A percentile compares a stretch with the other conserved stretches of the same genome.
phyloP scores from a whole-genome alignment of 2,113 vertebrate species.

The Microcebus murinus region DNA sequence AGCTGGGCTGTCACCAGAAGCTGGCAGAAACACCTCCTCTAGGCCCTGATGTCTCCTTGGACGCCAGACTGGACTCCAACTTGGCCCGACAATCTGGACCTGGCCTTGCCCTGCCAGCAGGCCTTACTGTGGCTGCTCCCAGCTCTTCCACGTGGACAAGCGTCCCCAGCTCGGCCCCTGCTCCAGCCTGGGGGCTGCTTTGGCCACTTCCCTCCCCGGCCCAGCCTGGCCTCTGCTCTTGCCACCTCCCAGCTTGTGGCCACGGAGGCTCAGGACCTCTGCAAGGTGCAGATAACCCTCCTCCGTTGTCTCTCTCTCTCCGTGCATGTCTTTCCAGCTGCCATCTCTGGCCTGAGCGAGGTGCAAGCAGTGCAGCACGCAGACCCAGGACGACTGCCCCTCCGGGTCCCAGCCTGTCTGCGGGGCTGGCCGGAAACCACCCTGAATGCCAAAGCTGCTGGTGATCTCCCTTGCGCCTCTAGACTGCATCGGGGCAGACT shows the following conservation, averaged over 20 bases:
- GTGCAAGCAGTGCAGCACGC: background rate
- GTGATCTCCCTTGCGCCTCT: background rate
- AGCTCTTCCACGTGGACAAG: background rate
- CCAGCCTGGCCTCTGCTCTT: background rate
- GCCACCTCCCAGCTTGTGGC: background rate
- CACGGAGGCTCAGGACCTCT: background rate
- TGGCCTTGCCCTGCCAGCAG: background rate
- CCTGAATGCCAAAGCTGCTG: background rate
- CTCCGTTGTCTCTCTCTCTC: background rate
- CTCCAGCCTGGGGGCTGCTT: background rate
- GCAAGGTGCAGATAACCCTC: background rate
- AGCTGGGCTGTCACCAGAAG: background rate
- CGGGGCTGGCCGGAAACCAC: background rate
- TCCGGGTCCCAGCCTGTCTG: background rate
- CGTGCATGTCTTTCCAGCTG: background rate
- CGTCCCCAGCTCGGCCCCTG: background rate
- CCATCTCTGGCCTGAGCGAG: background rate
- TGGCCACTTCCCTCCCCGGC: background rate
- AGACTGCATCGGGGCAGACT: background rate
- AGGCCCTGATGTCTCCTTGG: background rate
- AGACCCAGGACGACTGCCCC: background rate
- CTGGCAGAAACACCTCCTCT: background rate
- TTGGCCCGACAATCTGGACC: background rate
- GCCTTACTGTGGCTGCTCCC: background rate
- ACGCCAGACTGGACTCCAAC: background rate